These are phyloP conservation scores for Drosophila bocqueti DNA, from an alignment of 1,140 invertebrate species.

Conservation along the genomic window DNA sequence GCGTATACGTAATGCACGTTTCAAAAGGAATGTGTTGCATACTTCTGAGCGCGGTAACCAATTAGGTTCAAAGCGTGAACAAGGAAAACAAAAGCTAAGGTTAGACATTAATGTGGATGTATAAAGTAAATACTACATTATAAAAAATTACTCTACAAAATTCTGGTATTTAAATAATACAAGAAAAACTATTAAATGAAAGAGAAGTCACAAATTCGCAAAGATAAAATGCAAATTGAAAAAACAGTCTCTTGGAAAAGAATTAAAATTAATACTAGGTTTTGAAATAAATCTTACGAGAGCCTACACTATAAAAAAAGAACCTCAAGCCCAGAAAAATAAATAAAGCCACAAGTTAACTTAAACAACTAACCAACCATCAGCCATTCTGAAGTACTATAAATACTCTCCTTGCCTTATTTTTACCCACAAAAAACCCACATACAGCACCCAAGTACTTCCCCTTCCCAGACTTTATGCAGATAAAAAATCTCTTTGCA, in stretches of 20 bases:
- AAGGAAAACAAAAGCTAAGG: neutral
- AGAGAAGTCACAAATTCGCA: neutral
- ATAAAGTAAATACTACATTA: too few species aligned
- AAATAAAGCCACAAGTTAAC: too few species aligned
- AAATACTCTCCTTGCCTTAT: neutral
- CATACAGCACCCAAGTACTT: constrained; percentile 11
- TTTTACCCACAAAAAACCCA: neutral
- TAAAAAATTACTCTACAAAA: too few species aligned
- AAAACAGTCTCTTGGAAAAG: too few species aligned
- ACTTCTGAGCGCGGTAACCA: neutral
- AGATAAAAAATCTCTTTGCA: constrained; percentile 14
- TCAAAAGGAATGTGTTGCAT: neutral
- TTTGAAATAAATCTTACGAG: too few species aligned
- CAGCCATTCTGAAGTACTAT: neutral
- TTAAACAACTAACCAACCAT: neutral
- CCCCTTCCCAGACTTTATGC: neutral
- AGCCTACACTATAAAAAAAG: too few species aligned
- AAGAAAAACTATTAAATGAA: too few species aligned
- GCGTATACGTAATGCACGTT: constrained; percentile 50
- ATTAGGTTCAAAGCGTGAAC: neutral
- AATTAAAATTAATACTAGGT: too few species aligned
- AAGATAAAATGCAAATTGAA: neutral
- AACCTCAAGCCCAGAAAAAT: too few species aligned
- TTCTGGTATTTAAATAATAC: too few species aligned
- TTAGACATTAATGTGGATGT: too few species aligned